These are phyloP conservation scores for Prosopocoilus inquinatus DNA, from an alignment of 2,888 invertebrate species.

Conservation along the genomic window DNA sequence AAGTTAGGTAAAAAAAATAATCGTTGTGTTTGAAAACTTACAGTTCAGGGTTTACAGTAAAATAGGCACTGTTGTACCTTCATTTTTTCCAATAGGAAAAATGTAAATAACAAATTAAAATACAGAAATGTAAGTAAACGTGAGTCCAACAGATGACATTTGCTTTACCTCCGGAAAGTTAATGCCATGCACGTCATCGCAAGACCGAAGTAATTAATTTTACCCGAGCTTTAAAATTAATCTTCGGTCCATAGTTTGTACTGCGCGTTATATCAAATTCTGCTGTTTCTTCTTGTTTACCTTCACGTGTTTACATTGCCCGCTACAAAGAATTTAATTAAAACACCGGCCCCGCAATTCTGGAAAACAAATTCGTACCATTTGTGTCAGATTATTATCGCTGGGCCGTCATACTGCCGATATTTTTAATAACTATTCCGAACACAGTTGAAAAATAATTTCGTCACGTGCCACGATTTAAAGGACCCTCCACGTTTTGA, in stretches of 20 bases:
- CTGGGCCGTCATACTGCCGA: no score
- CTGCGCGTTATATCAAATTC: conserved; percentile 22
- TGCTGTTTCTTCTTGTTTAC: conserved; percentile 24
- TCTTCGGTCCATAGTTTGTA: conserved; percentile 12
- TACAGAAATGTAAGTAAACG: not conserved
- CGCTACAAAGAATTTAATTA: conserved; percentile 25
- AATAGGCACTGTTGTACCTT: not conserved
- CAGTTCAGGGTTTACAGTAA: not conserved
- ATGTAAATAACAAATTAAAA: not conserved
- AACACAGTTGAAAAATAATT: not conserved
- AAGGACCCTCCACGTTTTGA: not conserved
- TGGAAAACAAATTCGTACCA: not conserved
- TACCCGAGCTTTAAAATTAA: not conserved
- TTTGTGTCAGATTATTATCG: no score
- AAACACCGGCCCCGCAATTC: conserved; percentile 19
- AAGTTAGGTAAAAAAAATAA: no score
- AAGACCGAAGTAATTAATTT: no score
- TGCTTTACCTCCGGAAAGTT: no score
- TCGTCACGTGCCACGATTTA: not conserved
- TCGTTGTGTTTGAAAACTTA: no score
- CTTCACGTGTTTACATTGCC: conserved; percentile 20
- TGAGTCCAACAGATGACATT: no score
- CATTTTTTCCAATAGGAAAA: not conserved
- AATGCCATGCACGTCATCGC: no score
- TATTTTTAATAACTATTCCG: no score